Evolutionary conservation across 2,888 invertebrate genomes (phyloP), one percentile per base, ranked within the genome.

Genomic region (Patella caerulea): DNA sequence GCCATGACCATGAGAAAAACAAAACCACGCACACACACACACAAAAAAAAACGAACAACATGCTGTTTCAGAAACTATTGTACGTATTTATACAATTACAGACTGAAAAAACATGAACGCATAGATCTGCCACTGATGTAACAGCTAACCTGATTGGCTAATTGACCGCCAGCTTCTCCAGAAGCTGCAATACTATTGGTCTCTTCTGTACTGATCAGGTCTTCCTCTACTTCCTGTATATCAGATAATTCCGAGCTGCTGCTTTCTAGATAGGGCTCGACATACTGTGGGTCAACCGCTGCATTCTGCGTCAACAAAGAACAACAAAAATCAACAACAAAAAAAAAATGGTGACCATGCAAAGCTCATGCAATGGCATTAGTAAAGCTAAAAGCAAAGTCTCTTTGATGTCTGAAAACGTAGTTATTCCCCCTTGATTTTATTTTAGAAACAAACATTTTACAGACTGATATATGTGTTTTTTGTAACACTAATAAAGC

Each of bases 221-320:
- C 91, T 84, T 92, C 92, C 74, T 91, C 91, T 82, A 92, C 92
- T 86, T 92, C 92, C 56, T 91, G 92, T 80, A 92, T 92, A 86
- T 92, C 92, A 54, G 92, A 92, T 74, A 92, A 89, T 86, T 92
- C 92, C 34, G 92, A 91, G 75, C 86, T 86, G 85, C 88, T 89
- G 72, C 83, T 86, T 75, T 85, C 82, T 24, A 75, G 77, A 76
- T 76, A 83, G 24, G 79, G 80, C 73, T 84, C 81, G 29, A 77
- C 82, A 72, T 78, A 76, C 24, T 79, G 74, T 53, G 80, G 55
- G 72, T 81, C 69, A 76, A 78, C 73, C 75, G 74, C 75, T 52
- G 82, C 74, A 71, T 77, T 80, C 82, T 82, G 77, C 65, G 70
- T 75, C 17, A 75, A 75, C 74, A 80, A 65, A 65, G 65, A 65